phyloP scores from a whole-genome alignment of 2,113 vertebrate species.

The Cephalopholis sonnerati region DNA sequence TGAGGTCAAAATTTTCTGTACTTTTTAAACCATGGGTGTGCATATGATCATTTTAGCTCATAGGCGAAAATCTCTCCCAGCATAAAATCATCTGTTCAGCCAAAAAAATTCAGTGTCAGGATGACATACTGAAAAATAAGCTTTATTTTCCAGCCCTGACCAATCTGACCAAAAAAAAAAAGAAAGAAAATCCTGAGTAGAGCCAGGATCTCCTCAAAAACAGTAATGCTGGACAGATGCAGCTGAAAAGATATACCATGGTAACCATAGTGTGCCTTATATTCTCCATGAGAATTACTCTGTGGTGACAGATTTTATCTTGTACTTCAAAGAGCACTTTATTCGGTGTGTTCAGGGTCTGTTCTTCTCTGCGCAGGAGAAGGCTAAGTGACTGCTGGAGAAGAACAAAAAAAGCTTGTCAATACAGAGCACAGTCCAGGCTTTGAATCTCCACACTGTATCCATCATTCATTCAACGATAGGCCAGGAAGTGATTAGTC shows the following conservation, averaged over 20 bases:
- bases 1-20: no score
- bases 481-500: slow-evolving; percentile 18
- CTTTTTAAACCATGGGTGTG: background rate
- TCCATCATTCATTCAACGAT: background rate
- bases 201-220: background rate
- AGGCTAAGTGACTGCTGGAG: no score
- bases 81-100: background rate
- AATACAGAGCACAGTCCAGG: no score
- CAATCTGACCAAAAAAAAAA: no score
- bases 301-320: no score
- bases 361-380: background rate
- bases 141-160: no score
- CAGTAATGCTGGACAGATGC: background rate
- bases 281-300: background rate
- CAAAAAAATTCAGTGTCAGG: background rate
- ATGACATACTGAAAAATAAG: background rate
- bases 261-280: background rate
- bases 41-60: background rate
- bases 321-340: background rate
- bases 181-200: no score
- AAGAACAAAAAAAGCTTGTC: background rate
- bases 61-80: background rate
- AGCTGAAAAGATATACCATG: background rate
- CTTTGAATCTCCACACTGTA: background rate
- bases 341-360: background rate